Base-by-base conservation (phyloP, 1,140 invertebrate species). In the Sitobion miscanthi region DNA sequence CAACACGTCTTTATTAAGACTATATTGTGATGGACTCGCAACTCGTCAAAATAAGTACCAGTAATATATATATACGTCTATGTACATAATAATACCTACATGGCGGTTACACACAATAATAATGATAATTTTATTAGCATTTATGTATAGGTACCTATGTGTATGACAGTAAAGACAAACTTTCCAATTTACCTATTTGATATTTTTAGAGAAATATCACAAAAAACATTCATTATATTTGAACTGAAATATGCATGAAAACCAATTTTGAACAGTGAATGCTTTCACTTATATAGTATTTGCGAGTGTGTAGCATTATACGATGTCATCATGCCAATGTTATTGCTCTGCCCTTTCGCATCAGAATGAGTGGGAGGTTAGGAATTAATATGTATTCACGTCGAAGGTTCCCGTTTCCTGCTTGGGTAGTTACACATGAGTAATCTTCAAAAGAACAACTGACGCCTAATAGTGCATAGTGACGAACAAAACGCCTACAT, bases 291-390 rank as follows among this genome's bases (percentile, higher is more conserved):
- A 7, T n/a, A 47, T 35, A 89, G 30, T 89, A 35, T 89, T 52
- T 38, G 87, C 49, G 17, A 54, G 49, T 89, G 87, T 89, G n/a
- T 20, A 38, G 25, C 17, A 49, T 87, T 47, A 30, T 49, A 87
- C 86, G 86, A 87, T 87, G 86, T 49, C 45, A 87, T 87, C 30
- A 49, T 49, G 86, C 30, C 25, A 87, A n/a, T 17, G 47, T 87
- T 87, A 49, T 87, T 49, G n/a, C 47, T 87, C 86, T 87, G 86
- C 86, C 86, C 86, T 87, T 87, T 87, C 86, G 86, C 86, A 49
- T 87, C 45, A 30, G 47, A 49, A 47, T 30, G 30, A 49, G 86
- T 87, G 86, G 86, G 86, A 87, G 86, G 86, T 49, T 47, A 86
- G 85, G 23, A 86, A 47, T 42, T 30, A 87, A 87, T 49, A 87